Evolutionary conservation across 1,140 invertebrate species (phyloP), one percentile per base, ranked within the genome.

Genomic region (Protaetia brevitarsis): DNA sequence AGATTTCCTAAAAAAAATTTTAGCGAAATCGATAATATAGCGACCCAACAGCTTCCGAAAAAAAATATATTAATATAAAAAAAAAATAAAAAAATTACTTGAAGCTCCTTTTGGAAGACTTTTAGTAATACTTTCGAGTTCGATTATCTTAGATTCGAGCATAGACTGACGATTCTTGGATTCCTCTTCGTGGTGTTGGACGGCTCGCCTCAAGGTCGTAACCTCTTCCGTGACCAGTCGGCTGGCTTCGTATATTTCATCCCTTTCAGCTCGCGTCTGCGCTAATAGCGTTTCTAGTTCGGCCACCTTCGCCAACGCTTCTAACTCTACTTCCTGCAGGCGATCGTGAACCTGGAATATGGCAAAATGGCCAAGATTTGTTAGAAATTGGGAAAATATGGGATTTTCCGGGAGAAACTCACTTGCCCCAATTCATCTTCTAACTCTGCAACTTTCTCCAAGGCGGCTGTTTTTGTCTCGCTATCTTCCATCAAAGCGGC

Each of bases 401-500:
- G 10, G 6, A n/a, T 27, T 11, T 21, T 21, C 6, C 26, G 19
- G 23, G 23, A 19, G 0, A 13, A 16, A 58, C 8, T 27, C 29
- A 94, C 91, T 79, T 94, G 91, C 51, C 93, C 92, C 21, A 97
- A 79, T 79, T 97, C 94, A 76, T 97, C 95, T 77, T 98, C 94
- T 16, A 98, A 80, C 76, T 97, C 95, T 64, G 91, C 89, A 61
- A 96, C 92, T 80, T 94, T 92, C 81, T 98, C 95, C 51, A 98
- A 75, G 0, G 96, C 95, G 5, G 94, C 90, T 56, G 90, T 94
- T 79, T 98, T 98, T 0, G 94, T 97, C 79, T 99, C 96, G 56
- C 95, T 97, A 79, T 99, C 97, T 79, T 99, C 96, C 89, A 98
- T 94, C 6, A 99, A 82, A 21, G 94, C 92, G 3, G 93, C 93